These are phyloP conservation scores for Xanthorhoe designata DNA, from an alignment of 2,888 invertebrate species.

Conservation along the genomic window DNA sequence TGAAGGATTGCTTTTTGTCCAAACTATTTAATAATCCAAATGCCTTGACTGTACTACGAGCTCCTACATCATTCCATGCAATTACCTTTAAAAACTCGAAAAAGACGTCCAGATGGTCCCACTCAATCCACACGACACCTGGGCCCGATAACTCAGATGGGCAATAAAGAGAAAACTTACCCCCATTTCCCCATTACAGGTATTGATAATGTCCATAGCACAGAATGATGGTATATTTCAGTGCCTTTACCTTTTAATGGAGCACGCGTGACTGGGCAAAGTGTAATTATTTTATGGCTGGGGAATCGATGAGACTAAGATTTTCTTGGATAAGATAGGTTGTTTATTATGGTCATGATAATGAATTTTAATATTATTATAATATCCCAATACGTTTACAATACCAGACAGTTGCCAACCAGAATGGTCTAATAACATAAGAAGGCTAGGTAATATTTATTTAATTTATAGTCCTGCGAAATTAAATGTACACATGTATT, in stretches of 20 bases:
- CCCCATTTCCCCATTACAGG: slow-evolving; percentile 49
- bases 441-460: too few relatives aligned
- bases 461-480: too few relatives aligned
- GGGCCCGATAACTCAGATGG: slow-evolving; percentile 45
- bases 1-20: too few relatives aligned
- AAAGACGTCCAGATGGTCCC: slow-evolving; percentile 24
- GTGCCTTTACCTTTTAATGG: slow-evolving; percentile 42
- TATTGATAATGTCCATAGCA: slow-evolving; percentile 58
- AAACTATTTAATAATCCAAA: neutral
- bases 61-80: slow-evolving; percentile 5
- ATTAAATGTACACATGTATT: neutral
- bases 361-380: too few relatives aligned
- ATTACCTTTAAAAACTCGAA: slow-evolving; percentile 17
- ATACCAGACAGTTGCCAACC: too few relatives aligned
- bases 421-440: too few relatives aligned
- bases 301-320: neutral
- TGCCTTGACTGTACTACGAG: neutral
- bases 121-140: slow-evolving; percentile 48
- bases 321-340: neutral
- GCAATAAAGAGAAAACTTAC: slow-evolving; percentile 58
- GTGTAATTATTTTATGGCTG: slow-evolving; percentile 42
- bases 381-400: too few relatives aligned
- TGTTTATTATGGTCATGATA: too few relatives aligned
- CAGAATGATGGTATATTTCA: slow-evolving; percentile 37
- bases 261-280: slow-evolving; percentile 45